Conservation (phyloP, 2,888 invertebrate genomes). For the Seira musarum region DNA sequence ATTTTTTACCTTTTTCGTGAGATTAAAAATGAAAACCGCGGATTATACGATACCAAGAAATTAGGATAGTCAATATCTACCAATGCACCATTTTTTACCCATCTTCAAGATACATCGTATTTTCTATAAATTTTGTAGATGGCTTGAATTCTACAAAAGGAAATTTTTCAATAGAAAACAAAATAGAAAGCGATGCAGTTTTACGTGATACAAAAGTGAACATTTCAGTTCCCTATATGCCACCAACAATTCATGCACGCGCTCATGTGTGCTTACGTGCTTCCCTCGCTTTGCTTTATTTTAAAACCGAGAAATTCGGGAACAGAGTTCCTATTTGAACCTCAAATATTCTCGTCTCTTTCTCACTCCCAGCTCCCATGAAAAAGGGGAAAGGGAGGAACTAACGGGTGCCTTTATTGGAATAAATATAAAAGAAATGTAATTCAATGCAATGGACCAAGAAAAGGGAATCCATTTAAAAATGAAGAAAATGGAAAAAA, state of each 20-base stretch:
- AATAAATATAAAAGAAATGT: conserved; percentile 49
- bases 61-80: too few relatives aligned
- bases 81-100: too few relatives aligned
- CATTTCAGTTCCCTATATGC: conserved; percentile 36
- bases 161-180: conserved; percentile 27
- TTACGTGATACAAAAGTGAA: conserved; percentile 46
- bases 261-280: conserved; percentile 41
- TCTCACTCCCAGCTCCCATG: background rate
- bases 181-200: background rate
- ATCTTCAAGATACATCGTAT: background rate
- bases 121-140: background rate
- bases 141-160: conserved; percentile 15
- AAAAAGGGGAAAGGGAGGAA: conserved; percentile 14
- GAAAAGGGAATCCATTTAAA: conserved; percentile 23
- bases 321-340: conserved; percentile 3
- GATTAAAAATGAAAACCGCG: too few relatives aligned
- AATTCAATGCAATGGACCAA: conserved; percentile 51
- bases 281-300: conserved; percentile 15
- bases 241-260: conserved; percentile 34
- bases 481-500: conserved; percentile 20
- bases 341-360: conserved; percentile 27
- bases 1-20: background rate
- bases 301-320: conserved; percentile 10
- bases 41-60: too few relatives aligned
- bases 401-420: conserved; percentile 47